A percentile compares a stretch with the other conserved stretches of the same genome.
These are phyloP conservation scores for Hypolimnas misippus DNA, from an alignment of 2,888 invertebrate species.

Conservation along the genomic window DNA sequence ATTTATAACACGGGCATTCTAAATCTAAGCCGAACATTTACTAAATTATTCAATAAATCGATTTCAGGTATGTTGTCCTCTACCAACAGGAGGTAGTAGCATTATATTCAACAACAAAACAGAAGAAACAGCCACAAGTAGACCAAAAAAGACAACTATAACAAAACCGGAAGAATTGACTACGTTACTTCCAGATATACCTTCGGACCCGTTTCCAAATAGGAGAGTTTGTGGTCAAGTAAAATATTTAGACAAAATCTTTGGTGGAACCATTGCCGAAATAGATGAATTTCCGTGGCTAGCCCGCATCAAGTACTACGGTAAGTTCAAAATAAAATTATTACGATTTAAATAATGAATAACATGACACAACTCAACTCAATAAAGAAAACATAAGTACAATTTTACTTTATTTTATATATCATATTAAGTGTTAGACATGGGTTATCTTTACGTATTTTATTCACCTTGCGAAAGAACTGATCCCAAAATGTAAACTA, in stretches of 20 bases:
- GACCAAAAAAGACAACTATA: conserved; percentile 2
- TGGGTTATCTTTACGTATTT: too few species aligned
- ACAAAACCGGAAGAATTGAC: background rate
- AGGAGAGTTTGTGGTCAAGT: conserved; percentile 55
- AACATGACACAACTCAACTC: too few species aligned
- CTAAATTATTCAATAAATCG: background rate
- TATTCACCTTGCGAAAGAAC: too few species aligned
- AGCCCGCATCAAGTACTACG: conserved; percentile 80
- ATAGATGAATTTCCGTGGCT: conserved; percentile 85
- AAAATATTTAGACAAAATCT: conserved; percentile 62
- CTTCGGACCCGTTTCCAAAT: conserved; percentile 54
- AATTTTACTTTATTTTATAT: too few species aligned
- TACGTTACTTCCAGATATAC: background rate
- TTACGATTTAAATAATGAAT: too few species aligned
- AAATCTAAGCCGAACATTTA: too few species aligned
- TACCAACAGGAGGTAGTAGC: background rate
- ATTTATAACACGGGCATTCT: too few species aligned
- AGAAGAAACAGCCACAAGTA: conserved; percentile 19
- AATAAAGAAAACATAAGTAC: too few species aligned
- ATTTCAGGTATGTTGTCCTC: conserved; percentile 48
- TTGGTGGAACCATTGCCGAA: conserved; percentile 76
- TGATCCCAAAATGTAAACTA: too few species aligned
- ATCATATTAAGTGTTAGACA: too few species aligned
- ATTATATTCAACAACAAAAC: conserved; percentile 15
- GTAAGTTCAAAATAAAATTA: conserved; percentile 35